Base-by-base conservation (phyloP, 2,113 vertebrate genomes). In the Madoqua kirkii region DNA sequence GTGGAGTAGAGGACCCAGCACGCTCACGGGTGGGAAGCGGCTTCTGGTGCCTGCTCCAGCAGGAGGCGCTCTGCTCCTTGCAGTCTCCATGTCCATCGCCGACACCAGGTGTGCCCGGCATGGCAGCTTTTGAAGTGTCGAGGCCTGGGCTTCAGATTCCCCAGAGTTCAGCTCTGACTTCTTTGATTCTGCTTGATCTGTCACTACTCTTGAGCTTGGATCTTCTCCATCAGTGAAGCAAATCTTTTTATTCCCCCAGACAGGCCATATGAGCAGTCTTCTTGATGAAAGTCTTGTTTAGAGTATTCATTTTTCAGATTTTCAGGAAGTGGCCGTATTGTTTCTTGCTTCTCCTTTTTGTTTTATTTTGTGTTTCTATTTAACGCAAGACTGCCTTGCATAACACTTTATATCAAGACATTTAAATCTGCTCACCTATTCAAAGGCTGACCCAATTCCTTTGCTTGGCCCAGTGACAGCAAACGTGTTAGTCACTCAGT, bases 21-120 rank as follows among this genome's bases (percentile, higher is more conserved):
- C 0, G 0, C 59, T 31, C 14, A 0, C 17, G 2, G 7, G 36
- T 7, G 1, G 15, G 62, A 40, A 54, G 59, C 16, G 25, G 10
- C 0, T 3, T 2, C 15, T 4, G 3, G 0, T 6, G 27, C 14
- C 54, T 5, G 54, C 45, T 29, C 11, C 60, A 7, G 23, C 8
- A 50, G 27, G 48, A 60, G 85, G 27, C 0, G 1, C 0, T 36
- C 36, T 4, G 14, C 33, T 12, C 43, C n/a, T 17, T 2, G 3
- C 3, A 2, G 5, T 13, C 45, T 16, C 52, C 12, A 0, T 0
- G 1, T 9, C 2, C 3, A 2, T 17, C 3, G 17, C 3, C 27
- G 5, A 0, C 14, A 21, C 36, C 45, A 6, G 0, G 1, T 2
- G 1, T 0, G 1, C 3, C 5, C 4, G 64, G 8, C 3, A 0